A percentile compares a stretch with the other conserved stretches of the same genome.
Evolutionary conservation across 2,888 invertebrate genomes (phyloP).

Genomic region (Ypsolopha scabrella): DNA sequence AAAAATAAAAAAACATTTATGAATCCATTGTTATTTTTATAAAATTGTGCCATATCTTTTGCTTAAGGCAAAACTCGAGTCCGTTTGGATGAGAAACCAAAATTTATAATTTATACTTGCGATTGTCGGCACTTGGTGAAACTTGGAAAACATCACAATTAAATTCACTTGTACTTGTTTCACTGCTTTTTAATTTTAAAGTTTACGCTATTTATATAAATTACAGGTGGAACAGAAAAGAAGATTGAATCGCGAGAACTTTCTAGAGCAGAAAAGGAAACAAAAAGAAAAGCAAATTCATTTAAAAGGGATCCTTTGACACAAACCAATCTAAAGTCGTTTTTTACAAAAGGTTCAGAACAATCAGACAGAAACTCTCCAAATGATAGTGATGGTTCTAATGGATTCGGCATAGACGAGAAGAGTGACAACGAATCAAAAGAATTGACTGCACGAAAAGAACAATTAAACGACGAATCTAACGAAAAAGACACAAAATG

Average conservation of each 20-base stretch:
- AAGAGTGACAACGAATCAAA: constrained; percentile 14
- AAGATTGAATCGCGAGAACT: constrained; percentile 29
- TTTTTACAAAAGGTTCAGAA: constrained; percentile 42
- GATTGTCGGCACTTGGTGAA: no score
- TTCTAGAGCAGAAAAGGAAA: constrained; percentile 56
- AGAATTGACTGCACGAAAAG: background rate
- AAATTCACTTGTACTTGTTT: no score
- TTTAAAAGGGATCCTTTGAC: constrained; percentile 59
- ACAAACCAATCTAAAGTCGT: constrained; percentile 58
- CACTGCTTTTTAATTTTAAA: no score
- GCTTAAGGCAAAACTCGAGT: no score
- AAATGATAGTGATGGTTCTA: constrained; percentile 37
- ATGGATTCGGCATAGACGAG: constrained; percentile 41
- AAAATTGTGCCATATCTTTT: no score
- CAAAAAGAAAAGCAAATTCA: constrained; percentile 53
- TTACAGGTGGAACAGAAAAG: constrained; percentile 11
- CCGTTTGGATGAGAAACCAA: no score
- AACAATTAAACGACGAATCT: constrained; percentile 15
- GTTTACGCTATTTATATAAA: no score
- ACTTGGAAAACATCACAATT: no score
- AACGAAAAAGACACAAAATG: constrained; percentile 17
- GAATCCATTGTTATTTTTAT: no score
- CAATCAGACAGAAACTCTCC: constrained; percentile 23
- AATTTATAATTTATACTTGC: no score
- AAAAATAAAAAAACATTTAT: no score